Conservation (phyloP, 2,113 vertebrate genomes). For the Thryonomys swinderianus region DNA sequence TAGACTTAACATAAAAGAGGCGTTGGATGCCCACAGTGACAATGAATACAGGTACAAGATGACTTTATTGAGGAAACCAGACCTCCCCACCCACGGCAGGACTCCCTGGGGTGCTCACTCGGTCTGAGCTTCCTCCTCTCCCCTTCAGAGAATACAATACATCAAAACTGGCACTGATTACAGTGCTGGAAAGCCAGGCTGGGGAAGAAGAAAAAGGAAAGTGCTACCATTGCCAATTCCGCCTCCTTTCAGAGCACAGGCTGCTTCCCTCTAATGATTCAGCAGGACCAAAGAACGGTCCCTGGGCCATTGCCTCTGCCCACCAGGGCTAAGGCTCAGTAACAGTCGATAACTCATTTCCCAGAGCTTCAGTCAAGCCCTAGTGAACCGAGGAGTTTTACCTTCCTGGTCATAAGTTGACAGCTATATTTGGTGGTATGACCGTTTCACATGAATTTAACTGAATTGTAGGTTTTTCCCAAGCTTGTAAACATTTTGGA, state of each 20-base stretch:
- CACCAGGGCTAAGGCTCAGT: background rate
- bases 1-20: background rate
- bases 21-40: background rate
- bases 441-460: background rate
- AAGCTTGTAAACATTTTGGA: constrained; percentile 30
- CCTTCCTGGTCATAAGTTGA: constrained; percentile 26
- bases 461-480: constrained; percentile 17
- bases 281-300: background rate
- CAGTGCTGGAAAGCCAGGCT: background rate
- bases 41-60: background rate
- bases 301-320: background rate
- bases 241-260: background rate
- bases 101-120: background rate
- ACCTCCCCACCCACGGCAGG: background rate
- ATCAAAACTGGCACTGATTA: background rate
- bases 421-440: background rate
- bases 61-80: background rate
- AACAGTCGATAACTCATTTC: background rate
- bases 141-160: background rate
- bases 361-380: background rate
- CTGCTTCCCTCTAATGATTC: constrained; percentile 35
- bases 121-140: background rate
- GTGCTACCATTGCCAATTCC: background rate
- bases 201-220: background rate
- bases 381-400: background rate